Evolutionary conservation across 1,140 invertebrate species (phyloP).

Genomic region (Nasonia giraulti): DNA sequence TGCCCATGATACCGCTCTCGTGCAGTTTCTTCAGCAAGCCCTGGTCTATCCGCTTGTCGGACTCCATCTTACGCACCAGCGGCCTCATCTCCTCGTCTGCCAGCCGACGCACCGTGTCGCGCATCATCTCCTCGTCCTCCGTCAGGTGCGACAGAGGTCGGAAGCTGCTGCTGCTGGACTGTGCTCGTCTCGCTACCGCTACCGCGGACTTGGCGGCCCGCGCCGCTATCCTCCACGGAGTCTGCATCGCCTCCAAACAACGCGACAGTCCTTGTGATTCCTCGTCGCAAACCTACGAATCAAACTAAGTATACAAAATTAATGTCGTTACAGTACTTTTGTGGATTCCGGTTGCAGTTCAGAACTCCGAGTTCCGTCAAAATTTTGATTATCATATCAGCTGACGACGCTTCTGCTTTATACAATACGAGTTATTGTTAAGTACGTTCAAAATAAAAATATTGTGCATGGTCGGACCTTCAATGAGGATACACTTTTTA

Average conservation of each 20-base stretch:
- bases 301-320: too few species aligned
- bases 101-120: constrained; percentile 68
- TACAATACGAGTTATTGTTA: too few species aligned
- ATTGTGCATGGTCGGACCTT: too few species aligned
- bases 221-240: not conserved
- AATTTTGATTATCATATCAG: too few species aligned
- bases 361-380: too few species aligned
- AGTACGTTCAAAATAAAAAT: too few species aligned
- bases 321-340: too few species aligned
- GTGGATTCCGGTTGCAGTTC: too few species aligned
- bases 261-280: too few species aligned
- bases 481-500: not conserved
- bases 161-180: not conserved
- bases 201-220: not conserved
- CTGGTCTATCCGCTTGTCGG: constrained; percentile 85
- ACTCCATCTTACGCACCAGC: constrained; percentile 93
- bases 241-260: not conserved
- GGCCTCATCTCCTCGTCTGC: constrained; percentile 91
- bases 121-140: constrained; percentile 5
- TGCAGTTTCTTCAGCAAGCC: constrained; percentile 84
- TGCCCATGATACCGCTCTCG: constrained; percentile 87
- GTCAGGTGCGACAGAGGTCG: not conserved
- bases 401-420: too few species aligned
- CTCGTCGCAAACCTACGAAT: too few species aligned
- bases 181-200: not conserved